Base-by-base conservation (phyloP, 2,113 vertebrate species). In the Tachuris rubrigastra region DNA sequence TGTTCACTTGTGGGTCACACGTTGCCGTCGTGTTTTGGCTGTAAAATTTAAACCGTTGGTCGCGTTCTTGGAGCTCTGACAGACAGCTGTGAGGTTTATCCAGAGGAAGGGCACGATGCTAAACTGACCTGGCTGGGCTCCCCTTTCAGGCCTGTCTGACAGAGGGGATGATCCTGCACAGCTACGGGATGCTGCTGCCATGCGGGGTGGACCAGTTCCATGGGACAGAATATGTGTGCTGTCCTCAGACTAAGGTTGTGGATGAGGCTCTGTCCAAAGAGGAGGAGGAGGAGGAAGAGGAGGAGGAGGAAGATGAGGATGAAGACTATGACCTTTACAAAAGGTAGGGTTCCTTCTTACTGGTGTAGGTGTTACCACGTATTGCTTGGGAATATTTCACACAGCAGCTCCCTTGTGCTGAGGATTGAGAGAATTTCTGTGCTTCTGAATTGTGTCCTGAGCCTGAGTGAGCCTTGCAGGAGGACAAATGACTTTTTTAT, bases 201-300 rank as follows among this genome's bases (percentile, higher is more conserved):
- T 99, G 99, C 1, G 99, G 98, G 22, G 98, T 99, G 0, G 98
- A 99, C 97, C 98, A 98, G 97, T 99, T 99, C 98, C 98, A 98
- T 0, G 99, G 99, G 77, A 99, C 99, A 1, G 99, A 99, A 47
- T 99, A 99, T 1, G 99, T 99, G 5, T 99, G 99, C 96, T 99
- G 99, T 95, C 99, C 99, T 33, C 96, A 98, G 73, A 97, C 98
- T 1, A 99, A 97, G 81, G 69, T 95, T 3, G 97, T 97, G 35
- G 98, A 98, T 50, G 98, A 93, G n/a, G 83, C 98, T 16, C 82
- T 97, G 52, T 98, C 98, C 46, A 98, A 98, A 92, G 99, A 99
- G 69, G 98, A 98, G 0, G 98, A 97, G 7, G 98, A 99, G 8
- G 98, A 98, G 2, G 97, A 97, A 2, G 99, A 99, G 68, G 98